These are phyloP conservation scores for Neelides sp. DNA, from an alignment of 1,140 invertebrate genomes.

Conservation along the genomic window DNA sequence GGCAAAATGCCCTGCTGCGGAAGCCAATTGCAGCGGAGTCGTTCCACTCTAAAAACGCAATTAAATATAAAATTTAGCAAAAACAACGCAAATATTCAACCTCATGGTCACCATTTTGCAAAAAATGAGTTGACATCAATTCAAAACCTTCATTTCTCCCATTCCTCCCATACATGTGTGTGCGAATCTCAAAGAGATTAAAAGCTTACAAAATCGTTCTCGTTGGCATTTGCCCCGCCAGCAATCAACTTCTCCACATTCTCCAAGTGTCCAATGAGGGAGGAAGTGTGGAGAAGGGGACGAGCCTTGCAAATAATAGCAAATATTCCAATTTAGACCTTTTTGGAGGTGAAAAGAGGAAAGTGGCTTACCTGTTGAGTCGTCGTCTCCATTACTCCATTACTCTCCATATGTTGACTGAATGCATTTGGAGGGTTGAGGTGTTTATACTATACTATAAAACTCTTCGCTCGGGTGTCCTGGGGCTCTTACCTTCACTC, in stretches of 20 bases:
- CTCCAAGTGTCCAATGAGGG: constrained; percentile 17
- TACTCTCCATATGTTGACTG: no score
- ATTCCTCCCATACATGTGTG: neutral
- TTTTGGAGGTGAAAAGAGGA: no score
- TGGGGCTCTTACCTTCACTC: no score
- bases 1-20: constrained; percentile 27
- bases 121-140: no score
- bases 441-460: no score
- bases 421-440: no score
- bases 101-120: neutral
- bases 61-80: constrained; percentile 5
- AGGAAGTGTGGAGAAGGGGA: constrained; percentile 14
- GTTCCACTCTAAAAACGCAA: constrained; percentile 25
- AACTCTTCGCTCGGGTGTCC: no score
- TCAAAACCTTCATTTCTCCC: neutral
- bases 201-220: constrained; percentile 18
- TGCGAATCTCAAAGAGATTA: neutral
- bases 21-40: constrained; percentile 22
- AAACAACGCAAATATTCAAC: neutral
- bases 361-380: no score
- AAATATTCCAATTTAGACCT: no score
- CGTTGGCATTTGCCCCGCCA: constrained; percentile 7
- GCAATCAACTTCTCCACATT: constrained; percentile 9
- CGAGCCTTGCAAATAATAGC: no score
- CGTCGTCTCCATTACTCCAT: no score